Base-by-base conservation (phyloP, 1,140 invertebrate genomes). In the Meloidogyne chitwoodi region DNA sequence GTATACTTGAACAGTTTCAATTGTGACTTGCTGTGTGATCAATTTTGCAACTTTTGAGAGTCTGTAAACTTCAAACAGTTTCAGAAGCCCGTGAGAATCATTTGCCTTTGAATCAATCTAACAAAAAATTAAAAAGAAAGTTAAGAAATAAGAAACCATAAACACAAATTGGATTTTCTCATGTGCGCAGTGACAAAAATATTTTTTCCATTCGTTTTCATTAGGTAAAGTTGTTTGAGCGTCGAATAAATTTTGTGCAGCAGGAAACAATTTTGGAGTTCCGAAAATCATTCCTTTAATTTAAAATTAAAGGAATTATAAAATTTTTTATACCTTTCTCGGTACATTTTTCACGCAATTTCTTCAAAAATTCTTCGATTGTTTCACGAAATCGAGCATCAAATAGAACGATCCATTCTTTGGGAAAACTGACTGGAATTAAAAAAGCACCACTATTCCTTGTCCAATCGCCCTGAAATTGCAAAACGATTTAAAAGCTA, bases 81-180 rank as follows among this genome's bases (percentile, higher is more conserved):
- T 75, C 12, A 75, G 38, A 48, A 75, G 64, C 1, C 71, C 71
- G 12, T 73, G 71, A 4, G 44, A 63, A 22, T 73, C 71, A n/a
- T 63, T 26, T n/a, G 22, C 19, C 24, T 61, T 56, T 11, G 41
- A 22, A n/a, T 73, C 71, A 29, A 56, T 56, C 48, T 56, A 19
- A 48, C 4, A 5, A n/a, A 56, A 56, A 56, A 56, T 16, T 56
- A 56, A n/a, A 56, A 22, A 8, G 3, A n/a, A 56, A n/a, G n/a
- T 12, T 14, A 56, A 56, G n/a, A n/a, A n/a, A 48, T 19, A 56
- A 56, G 2, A 56, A 56, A 73, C 71, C 71, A 73, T 26, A 29
- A 73, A 22, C 10, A 73, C 38, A 64, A 73, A 73, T 12, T 63
- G 71, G 5, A 61, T 73, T 14, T 31, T 24, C 24, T 29, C 27